Evolutionary conservation across 2,797 vertebrate genomes (phyloP), one percentile per base, ranked within the genome.

Genomic region (Myiothlypis chrysogaster): DNA sequence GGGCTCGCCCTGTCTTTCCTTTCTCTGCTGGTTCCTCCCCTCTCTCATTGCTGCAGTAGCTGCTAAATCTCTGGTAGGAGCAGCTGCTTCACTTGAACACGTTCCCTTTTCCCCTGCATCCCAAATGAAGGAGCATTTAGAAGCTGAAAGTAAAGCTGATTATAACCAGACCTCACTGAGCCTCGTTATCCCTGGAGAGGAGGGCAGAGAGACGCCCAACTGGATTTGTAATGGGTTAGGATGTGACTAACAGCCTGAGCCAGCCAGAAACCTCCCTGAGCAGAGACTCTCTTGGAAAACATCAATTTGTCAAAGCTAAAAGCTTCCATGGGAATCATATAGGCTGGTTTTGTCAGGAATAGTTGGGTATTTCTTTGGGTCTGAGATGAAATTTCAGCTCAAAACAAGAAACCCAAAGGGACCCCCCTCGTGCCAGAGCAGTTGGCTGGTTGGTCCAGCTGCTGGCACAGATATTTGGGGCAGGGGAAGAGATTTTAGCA

Each of bases 91-190:
- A 1, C 39, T 87, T 84, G 63, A 80, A 61, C 19, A 10, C 10
- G 0, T 81, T 71, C 78, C 57, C n/a, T 91, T 81, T 83, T 55
- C 37, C 68, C 46, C 63, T 71, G 71, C 47, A 60, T 92, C 79
- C 87, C 39, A 59, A 81, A 59, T 39, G 57, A 73, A 82, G 83
- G 75, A 91, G 55, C 83, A 30, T 12, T 60, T 78, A 83, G 89
- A 89, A 80, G 70, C 86, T 93, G 88, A 52, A 89, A 90, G 83
- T 55, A 83, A 82, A 90, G 73, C 88, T 85, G 86, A 68, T 69
- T 63, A 61, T 79, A 91, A 75, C 43, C 87, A 89, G 89, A 80
- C 75, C 60, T 91, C 63, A 11, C 18, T 0, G 8, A 85, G 87
- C 76, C 94, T 83, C 1, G 4, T 83, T 93, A 65, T 82, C 52